Evolutionary conservation across 2,888 invertebrate genomes (phyloP).

Genomic region (Tolmerus cingulatus): DNA sequence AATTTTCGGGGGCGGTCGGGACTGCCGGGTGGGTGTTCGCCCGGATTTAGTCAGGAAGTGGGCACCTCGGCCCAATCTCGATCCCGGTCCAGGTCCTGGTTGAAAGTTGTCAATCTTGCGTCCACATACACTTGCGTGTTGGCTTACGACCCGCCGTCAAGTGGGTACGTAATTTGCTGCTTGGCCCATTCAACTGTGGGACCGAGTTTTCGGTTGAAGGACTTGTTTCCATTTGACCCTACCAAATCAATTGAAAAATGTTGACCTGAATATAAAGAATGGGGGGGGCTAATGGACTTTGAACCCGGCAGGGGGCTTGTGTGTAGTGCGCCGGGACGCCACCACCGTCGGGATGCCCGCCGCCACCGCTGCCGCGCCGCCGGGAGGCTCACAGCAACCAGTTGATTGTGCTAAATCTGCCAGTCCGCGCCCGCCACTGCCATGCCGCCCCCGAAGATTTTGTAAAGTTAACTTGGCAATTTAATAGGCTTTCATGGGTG

Average conservation of each 20-base stretch:
- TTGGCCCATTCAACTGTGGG: conserved; percentile 42
- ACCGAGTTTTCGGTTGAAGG: conserved; percentile 45
- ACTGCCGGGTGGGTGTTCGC: background rate
- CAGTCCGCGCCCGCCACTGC: background rate
- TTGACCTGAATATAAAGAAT: conserved; percentile 38
- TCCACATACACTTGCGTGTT: conserved; percentile 23
- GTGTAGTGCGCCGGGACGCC: background rate
- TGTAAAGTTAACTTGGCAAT: conserved; percentile 43
- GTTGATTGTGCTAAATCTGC: conserved; percentile 38
- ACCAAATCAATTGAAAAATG: conserved; percentile 48
- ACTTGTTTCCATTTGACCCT: conserved; percentile 47
- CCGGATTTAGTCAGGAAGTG: background rate
- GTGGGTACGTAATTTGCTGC: conserved; percentile 44
- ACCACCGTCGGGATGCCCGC: background rate
- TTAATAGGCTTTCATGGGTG: conserved; percentile 45
- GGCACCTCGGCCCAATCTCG: background rate
- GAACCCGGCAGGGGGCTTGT: background rate
- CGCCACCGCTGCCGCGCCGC: background rate
- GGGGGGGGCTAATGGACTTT: conserved; percentile 15
- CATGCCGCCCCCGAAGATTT: conserved; percentile 25
- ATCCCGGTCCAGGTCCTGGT: background rate
- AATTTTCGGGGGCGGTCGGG: background rate
- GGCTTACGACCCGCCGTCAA: conserved; percentile 43
- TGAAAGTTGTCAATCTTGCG: conserved; percentile 15
- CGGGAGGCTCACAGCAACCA: conserved; percentile 38